phyloP scores from a whole-genome alignment of 2,888 invertebrate genomes.

The Lochmaea crataegi region DNA sequence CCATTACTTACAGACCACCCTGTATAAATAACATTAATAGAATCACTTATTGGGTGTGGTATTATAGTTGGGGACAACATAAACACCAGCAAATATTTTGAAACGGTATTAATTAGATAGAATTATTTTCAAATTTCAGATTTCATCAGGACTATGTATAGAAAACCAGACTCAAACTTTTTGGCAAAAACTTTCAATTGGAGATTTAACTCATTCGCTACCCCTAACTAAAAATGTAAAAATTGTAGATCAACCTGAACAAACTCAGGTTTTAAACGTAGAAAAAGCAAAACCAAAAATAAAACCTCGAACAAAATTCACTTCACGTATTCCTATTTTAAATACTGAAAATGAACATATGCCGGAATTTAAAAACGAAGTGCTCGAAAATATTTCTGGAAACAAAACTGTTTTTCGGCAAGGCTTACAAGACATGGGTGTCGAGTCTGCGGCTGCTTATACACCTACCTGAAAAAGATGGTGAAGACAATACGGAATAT shows the following conservation, averaged over 20 bases:
- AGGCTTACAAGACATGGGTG: background rate
- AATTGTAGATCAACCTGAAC: conserved; percentile 9
- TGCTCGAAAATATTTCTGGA: background rate
- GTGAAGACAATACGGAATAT: background rate
- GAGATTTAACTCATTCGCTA: conserved; percentile 49
- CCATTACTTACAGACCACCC: too few relatives aligned
- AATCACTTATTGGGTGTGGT: too few relatives aligned
- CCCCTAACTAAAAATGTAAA: conserved; percentile 8
- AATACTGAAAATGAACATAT: background rate
- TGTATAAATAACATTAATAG: too few relatives aligned
- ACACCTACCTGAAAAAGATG: background rate
- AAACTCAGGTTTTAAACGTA: background rate
- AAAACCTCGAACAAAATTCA: conserved; percentile 47
- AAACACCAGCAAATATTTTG: too few relatives aligned
- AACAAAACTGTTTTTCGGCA: background rate
- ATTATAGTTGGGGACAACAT: too few relatives aligned
- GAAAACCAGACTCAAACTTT: conserved; percentile 62
- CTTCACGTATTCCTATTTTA: conserved; percentile 27
- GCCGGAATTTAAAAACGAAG: too few relatives aligned
- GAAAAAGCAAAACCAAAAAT: conserved; percentile 42
- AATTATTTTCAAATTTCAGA: conserved; percentile 33
- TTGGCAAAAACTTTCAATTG: conserved; percentile 58
- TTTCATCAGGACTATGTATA: conserved; percentile 56
- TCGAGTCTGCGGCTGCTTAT: background rate
- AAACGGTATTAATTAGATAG: too few relatives aligned